Evolutionary conservation across 2,888 invertebrate genomes (phyloP).

Genomic region (Nemotelus pantherinus): DNA sequence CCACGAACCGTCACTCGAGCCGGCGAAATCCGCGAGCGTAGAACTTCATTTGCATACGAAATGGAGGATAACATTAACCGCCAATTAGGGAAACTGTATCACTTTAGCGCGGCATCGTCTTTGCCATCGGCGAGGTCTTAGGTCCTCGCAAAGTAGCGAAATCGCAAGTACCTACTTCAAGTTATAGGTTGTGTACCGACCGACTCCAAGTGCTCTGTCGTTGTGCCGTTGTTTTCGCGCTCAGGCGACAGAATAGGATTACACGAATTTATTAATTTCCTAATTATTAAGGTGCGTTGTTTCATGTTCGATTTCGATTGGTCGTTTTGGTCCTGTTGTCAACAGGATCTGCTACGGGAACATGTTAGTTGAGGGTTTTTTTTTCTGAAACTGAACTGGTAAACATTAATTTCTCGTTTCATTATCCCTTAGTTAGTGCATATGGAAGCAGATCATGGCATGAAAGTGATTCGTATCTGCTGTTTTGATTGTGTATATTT

Average conservation of each 20-base stretch:
- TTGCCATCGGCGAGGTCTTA: constrained; percentile 23
- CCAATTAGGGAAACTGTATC: constrained; percentile 60
- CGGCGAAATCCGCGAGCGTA: constrained; percentile 47
- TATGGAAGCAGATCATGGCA: too few species aligned
- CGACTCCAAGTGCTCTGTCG: constrained; percentile 8
- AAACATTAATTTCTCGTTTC: too few species aligned
- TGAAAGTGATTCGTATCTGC: too few species aligned
- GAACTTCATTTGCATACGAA: constrained; percentile 51
- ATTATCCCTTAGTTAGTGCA: too few species aligned
- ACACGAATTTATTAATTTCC: constrained; percentile 39
- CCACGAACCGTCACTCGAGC: constrained; percentile 37
- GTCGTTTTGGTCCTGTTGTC: neutral
- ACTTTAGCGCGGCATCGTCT: constrained; percentile 27
- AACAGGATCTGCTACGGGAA: too few species aligned
- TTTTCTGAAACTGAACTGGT: too few species aligned
- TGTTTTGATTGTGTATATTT: too few species aligned
- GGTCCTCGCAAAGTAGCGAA: neutral
- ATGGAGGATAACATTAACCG: constrained; percentile 62
- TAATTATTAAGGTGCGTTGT: constrained; percentile 23
- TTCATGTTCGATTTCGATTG: constrained; percentile 4
- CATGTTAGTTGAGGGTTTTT: too few species aligned
- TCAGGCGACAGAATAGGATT: constrained; percentile 33
- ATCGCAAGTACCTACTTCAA: neutral
- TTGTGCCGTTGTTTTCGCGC: constrained; percentile 4
- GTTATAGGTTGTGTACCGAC: neutral